Evolutionary conservation across 2,888 invertebrate genomes (phyloP), one percentile per base, ranked within the genome.

Genomic region (Stenichneumon culpator): DNA sequence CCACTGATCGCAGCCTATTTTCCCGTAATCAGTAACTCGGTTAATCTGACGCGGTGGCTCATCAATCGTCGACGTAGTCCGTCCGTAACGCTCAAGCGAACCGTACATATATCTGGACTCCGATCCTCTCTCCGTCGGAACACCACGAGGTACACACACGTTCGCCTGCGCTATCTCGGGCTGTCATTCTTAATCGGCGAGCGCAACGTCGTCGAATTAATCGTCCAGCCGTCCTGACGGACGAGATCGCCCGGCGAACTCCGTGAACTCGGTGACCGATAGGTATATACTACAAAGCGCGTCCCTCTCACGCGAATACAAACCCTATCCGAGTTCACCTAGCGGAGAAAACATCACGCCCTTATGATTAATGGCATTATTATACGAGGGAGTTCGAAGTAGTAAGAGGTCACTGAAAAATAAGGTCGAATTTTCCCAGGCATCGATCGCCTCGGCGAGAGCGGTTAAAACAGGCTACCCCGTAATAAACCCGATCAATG

Each of bases 21-120:
- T 89, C 83, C 52, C 83, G 88, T 86, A 89, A 90, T 91, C 89
- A 90, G 90, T 87, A 88, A 88, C 86, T 82, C 84, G 84, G 87
- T 90, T 90, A 90, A 91, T 91, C 91, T 89, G 89, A 84, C 85
- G 86, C 87, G 84, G 87, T 87, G 87, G 85, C 87, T 88, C 90
- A 90, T 91, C 89, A 89, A 91, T 91, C 88, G 86, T 88, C 85
- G 65, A 50, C 69, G 75, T 65, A 63, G 47, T 75, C 63, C 28
- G 28, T 63, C 74, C 74, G 47, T 28, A 50, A 50, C 50, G 50
- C 22, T 65, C 32, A 47, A 47, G 28, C 22, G 65, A 25, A 52
- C 22, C 28, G 44, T 47, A 16, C 9, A 36, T 36, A 44, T 63
- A n/a, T 5, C 67, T 54, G 65, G 36, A 54, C 63, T 14, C 2